Base-by-base conservation (phyloP, 2,113 vertebrate species). In the Girardinichthys multiradiatus region DNA sequence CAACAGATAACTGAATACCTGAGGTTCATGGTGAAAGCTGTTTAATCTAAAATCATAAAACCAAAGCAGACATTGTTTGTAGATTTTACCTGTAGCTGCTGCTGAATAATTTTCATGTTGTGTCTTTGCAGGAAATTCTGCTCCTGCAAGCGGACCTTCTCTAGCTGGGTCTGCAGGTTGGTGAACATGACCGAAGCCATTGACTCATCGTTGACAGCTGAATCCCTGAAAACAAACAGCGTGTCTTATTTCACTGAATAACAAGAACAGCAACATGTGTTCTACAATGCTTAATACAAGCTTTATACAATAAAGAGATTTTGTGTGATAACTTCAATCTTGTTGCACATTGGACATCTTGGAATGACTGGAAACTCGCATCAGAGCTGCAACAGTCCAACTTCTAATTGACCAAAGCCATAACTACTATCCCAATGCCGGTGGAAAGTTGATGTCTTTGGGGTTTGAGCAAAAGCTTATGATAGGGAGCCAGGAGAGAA, bases 71-170 rank as follows among this genome's bases (percentile, higher is more conserved):
- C 15, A 24, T 21, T 21, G 17, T 21, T 51, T 4, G 3, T 19
- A 51, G 8, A 6, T 21, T 7, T 73, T 72, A 98, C 98, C 97
- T 98, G 96, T 42, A 99, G 93, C 80, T 97, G 95, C 88, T 97
- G 97, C 60, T 96, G 96, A 74, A 97, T 97, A 88, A 97, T 96
- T 82, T 98, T 99, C 85, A 99, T 95, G 83, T 99, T 99, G 92
- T 99, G 97, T 81, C 97, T 95, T 76, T 97, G 94, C 2, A 99
- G 94, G 69, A 99, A 96, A 84, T 98, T 98, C 86, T 95, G 96
- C 86, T 99, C 97, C 81, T 95, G 95, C 0, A 93, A 94, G 54
- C 97, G 95, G 76, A 96, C 95, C 11, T 95, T 95, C 15, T 99
- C 97, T 90, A 99, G 82, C 86, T 99, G 97, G 83, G 96, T 92